These are phyloP conservation scores for Sylvietta virens DNA, from an alignment of 2,113 vertebrate species.

Conservation along the genomic window DNA sequence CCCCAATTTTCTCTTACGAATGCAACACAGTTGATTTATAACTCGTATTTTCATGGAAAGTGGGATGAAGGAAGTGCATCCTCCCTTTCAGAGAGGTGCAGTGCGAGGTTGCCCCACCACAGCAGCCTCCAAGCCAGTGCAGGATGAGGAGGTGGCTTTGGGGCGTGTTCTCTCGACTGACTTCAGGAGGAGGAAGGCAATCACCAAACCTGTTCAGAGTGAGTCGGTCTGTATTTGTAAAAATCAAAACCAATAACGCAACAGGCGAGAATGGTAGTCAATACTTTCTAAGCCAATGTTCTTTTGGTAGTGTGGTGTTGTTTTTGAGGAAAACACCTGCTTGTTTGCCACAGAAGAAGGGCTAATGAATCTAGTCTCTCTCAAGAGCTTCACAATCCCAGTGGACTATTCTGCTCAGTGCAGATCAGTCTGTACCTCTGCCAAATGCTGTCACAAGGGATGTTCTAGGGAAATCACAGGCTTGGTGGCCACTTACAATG, in stretches of 20 bases:
- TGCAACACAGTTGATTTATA: not conserved
- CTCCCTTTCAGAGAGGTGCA: not conserved
- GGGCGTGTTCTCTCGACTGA: not conserved
- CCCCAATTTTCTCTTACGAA: not conserved
- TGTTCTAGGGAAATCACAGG: not conserved
- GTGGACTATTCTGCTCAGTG: not conserved
- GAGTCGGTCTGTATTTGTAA: not conserved
- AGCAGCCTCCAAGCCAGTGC: not conserved
- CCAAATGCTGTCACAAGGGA: not conserved
- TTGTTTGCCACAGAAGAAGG: not conserved
- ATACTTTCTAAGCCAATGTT: not conserved
- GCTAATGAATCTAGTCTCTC: not conserved
- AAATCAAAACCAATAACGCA: not conserved
- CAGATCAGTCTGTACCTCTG: not conserved
- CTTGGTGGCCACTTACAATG: not conserved
- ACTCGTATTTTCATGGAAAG: not conserved
- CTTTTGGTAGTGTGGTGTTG: not conserved
- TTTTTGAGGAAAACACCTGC: not conserved
- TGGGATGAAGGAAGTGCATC: not conserved
- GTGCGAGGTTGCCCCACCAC: not conserved
- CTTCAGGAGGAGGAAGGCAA: not conserved
- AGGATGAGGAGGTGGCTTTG: not conserved
- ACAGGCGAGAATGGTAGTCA: rapidly evolving
- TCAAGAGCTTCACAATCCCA: not conserved
- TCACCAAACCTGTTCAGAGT: not conserved